Evolutionary conservation across 2,888 invertebrate species (phyloP), one percentile per base, ranked within the genome.

Genomic region (Theretra japonica): DNA sequence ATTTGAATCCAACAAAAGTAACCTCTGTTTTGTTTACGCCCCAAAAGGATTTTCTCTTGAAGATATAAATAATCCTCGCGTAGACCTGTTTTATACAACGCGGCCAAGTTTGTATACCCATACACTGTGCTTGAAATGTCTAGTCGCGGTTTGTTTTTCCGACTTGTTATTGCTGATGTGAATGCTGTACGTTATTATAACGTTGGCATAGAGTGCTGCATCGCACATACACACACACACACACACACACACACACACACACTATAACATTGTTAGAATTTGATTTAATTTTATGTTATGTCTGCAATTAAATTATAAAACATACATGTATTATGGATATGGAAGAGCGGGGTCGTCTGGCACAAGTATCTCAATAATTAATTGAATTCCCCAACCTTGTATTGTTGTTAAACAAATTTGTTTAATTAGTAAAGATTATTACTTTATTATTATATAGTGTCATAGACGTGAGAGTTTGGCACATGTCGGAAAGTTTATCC

Each of bases 401-500:
- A n/a, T n/a, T n/a, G n/a, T n/a, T n/a, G n/a, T n/a, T n/a, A n/a
- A n/a, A n/a, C n/a, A n/a, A n/a, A n/a, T n/a, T n/a, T n/a, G n/a
- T n/a, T n/a, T n/a, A n/a, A n/a, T n/a, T n/a, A n/a, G n/a, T n/a
- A n/a, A n/a, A n/a, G n/a, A n/a, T n/a, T n/a, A n/a, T n/a, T n/a
- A n/a, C n/a, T n/a, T n/a, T n/a, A n/a, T n/a, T n/a, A n/a, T n/a
- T n/a, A n/a, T n/a, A n/a, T n/a, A n/a, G n/a, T 58, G 56, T 58
- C 53, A 60, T 4, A 21, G 53, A 50, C 41, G 71, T 75, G 76
- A 75, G 75, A 77, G 82, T 83, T 83, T 82, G 79, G 79, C 85
- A 82, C 79, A 82, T 80, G 78, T 77, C 75, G 74, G 74, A 80
- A 84, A 84, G 78, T 84, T 88, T 82, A 79, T 76, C 76, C 73